Evolutionary conservation across 2,888 invertebrate genomes (phyloP), one percentile per base, ranked within the genome.

Genomic region (Lamellibrachia columna): DNA sequence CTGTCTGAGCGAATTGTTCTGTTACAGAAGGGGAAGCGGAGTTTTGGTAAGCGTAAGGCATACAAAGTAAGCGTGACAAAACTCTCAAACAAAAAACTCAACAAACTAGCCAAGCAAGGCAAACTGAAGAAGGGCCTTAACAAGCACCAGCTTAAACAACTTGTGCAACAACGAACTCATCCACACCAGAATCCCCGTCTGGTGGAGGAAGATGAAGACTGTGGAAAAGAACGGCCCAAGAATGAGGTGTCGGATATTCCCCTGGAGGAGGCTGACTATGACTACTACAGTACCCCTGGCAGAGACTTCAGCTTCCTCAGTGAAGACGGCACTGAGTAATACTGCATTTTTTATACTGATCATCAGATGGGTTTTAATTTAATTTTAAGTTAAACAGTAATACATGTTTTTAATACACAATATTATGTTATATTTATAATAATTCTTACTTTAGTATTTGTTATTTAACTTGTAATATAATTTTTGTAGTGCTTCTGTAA

Each of bases 211-310:
- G 93, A 92, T 28, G 93, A 92, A 22, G 93, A 93, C 40, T 22
- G 53, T 9, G 90, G 90, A 3, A 7, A 90, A 90, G 91, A 92
- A 55, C 53, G 60, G 11, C 91, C 53, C n/a, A 53, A 40, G 22
- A 28, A 22, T 15, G 92, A 92, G 52, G 92, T 90, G 40, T n/a
- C 53, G 22, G 94, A 95, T 90, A 94, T 93, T 91, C 94, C 93
- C 22, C 58, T 95, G 53, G 93, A 94, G 58, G 94, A 94, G 92
- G 95, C 94, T 22, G 95, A 95, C 92, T 93, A 94, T 90, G 94
- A 95, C 75, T 95, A 94, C 93, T 95, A 94, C 92, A 93, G 93
- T n/a, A 93, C 92, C 6, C 92, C 94, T 53, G 94, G 93, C n/a
- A 60, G 94, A 75, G 93, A 95, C 91, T 93, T 94, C 92, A 92